phyloP scores from a whole-genome alignment of 2,888 invertebrate species.

The Pyrochroa serraticornis region DNA sequence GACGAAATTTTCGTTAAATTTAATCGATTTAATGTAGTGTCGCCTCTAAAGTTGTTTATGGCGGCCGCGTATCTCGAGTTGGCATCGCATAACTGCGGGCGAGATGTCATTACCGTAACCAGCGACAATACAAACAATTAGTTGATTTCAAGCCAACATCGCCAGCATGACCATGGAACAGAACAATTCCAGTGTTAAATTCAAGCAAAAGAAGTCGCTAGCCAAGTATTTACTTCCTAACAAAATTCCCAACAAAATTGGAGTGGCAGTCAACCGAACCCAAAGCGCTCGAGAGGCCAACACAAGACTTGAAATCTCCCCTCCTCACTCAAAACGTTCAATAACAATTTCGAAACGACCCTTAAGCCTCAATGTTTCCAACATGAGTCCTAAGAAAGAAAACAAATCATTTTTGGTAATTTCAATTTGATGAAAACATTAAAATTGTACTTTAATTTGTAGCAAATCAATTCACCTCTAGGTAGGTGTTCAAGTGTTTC shows the following conservation, averaged over 20 bases:
- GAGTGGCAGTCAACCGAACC: constrained; percentile 47
- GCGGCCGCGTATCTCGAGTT: no score
- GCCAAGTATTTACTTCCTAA: constrained; percentile 52
- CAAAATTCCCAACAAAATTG: constrained; percentile 56
- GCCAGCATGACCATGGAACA: constrained; percentile 48
- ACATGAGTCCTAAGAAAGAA: constrained; percentile 39
- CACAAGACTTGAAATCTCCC: constrained; percentile 33
- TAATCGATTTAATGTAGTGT: no score
- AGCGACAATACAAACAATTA: constrained; percentile 20
- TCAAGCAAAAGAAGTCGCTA: constrained; percentile 50
- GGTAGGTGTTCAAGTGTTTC: constrained; percentile 46
- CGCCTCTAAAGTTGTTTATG: no score
- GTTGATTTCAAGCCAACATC: background rate
- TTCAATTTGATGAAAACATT: background rate
- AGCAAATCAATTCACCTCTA: constrained; percentile 21
- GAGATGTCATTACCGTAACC: background rate
- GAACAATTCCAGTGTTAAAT: constrained; percentile 42
- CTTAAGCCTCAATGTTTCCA: constrained; percentile 50
- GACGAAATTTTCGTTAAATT: no score
- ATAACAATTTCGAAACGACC: constrained; percentile 52
- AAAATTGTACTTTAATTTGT: background rate
- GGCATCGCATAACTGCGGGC: constrained; percentile 5
- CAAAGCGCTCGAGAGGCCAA: constrained; percentile 46
- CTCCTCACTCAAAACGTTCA: constrained; percentile 39
- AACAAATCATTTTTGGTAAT: constrained; percentile 27